Evolutionary conservation across 2,888 invertebrate genomes (phyloP), one percentile per base, ranked within the genome.

Genomic region (Nycteola revayana): DNA sequence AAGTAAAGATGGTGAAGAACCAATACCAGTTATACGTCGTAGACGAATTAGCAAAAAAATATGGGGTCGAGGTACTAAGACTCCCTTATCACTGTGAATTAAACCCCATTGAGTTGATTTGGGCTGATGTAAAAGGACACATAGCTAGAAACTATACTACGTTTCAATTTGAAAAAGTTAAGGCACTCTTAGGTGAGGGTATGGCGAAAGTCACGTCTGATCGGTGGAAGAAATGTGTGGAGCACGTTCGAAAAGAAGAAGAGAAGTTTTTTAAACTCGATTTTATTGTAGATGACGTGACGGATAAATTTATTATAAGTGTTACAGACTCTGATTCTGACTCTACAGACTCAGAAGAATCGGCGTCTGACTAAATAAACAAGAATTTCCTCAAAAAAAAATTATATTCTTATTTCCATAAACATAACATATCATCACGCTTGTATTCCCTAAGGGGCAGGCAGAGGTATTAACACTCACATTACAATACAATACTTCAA

Each of bases 301-400:
- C 7, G 3, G 10, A 10, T 22, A 10, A 10, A 1, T 28, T 28
- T 22, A 28, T 28, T 2, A 28, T 21, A 10, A 9, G 22, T 10
- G 28, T 20, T 10, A 21, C 28, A 7, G 43, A 34, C 1, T 42
- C 42, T 1, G 44, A 45, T 1, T 43, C 49, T 0, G 49, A 52
- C n/a, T 21, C 4, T 21, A 21, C 21, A 21, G 21, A 21, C 21
- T 21, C 21, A 21, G 21, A 3, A n/a, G 5, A 6, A n/a, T n/a
- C n/a, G n/a, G n/a, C n/a, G n/a, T n/a, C n/a, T n/a, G n/a, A n/a
- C n/a, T n/a, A n/a, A n/a, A n/a, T n/a, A n/a, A n/a, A n/a, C n/a
- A n/a, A n/a, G n/a, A n/a, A n/a, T n/a, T n/a, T n/a, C n/a, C n/a
- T n/a, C n/a, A n/a, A n/a, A n/a, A n/a, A n/a, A n/a, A n/a, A n/a